Percentiles rank a stretch among this genome's conserved stretches.
phyloP scores from a whole-genome alignment of 2,888 invertebrate species.

The Dryobotodes eremita region DNA sequence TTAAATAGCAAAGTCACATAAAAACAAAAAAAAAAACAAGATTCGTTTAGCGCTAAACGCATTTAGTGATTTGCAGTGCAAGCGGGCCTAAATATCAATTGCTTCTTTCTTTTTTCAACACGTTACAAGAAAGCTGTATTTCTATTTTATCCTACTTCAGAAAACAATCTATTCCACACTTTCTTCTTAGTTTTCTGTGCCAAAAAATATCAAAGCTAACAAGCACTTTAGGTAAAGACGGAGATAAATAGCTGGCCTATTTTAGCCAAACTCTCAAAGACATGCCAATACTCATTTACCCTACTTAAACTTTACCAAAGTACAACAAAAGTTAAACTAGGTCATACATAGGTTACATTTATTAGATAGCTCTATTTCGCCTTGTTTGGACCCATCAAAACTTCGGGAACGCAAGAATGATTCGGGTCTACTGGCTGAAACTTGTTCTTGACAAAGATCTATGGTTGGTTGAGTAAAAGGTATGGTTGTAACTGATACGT shows the following conservation, averaged over 20 bases:
- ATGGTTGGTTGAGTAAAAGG: not conserved
- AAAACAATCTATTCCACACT: not conserved
- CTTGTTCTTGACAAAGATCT: not conserved
- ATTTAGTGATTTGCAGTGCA: no score
- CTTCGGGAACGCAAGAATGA: conserved; percentile 35
- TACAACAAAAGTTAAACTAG: conserved; percentile 35
- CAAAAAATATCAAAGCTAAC: not conserved
- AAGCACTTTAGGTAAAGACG: not conserved
- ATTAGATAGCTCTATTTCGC: conserved; percentile 27
- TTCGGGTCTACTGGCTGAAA: conserved; percentile 9
- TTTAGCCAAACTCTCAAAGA: conserved; percentile 3
- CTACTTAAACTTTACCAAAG: conserved; percentile 32
- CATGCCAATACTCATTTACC: not conserved
- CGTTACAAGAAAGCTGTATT: not conserved
- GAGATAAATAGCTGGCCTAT: conserved; percentile 13
- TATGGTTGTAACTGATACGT: not conserved
- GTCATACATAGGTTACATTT: conserved; percentile 43
- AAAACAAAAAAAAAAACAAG: no score
- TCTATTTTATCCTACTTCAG: not conserved
- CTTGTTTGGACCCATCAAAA: conserved; percentile 37
- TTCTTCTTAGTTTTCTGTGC: not conserved
- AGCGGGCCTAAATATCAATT: not conserved
- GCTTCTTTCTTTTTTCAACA: not conserved
- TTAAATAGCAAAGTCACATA: no score
- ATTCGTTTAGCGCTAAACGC: no score